Base-by-base conservation (phyloP, 2,888 invertebrate species). In the Asteroscopus sphinx region DNA sequence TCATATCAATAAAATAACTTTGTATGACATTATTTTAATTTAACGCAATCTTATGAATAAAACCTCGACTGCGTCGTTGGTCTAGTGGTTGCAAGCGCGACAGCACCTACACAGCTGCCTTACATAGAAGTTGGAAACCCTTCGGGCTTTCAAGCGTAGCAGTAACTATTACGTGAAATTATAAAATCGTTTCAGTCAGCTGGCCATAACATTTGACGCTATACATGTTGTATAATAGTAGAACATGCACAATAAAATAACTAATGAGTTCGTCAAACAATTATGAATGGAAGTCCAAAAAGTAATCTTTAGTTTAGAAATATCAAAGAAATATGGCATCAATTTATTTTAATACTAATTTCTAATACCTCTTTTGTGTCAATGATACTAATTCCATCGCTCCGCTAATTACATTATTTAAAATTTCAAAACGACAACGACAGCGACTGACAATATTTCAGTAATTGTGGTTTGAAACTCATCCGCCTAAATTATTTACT, bases 111-210 rank as follows among this genome's bases (percentile, higher is more conserved):
- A n/a, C n/a, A n/a, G n/a, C n/a, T 15, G 15, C 11, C n/a, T 28
- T 46, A 59, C n/a, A n/a, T n/a, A n/a, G n/a, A n/a, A n/a, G n/a
- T n/a, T n/a, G n/a, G n/a, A n/a, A n/a, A n/a, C 64, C 68, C 46
- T 64, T 51, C 11, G 33, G 25, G 37, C 15, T 60, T 41, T 44
- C 30, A 47, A 44, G 42, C 68, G 42, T 59, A 33, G 52, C 68
- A 30, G n/a, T n/a, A n/a, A n/a, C n/a, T 59, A 30, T 67, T 59
- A 59, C 36, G 36, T 67, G 16, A 40, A 67, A 36, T 59, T 42
- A 63, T 36, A 30, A 30, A 30, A 66, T 37, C 60, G 67, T 59
- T 28, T 28, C 49, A 59, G 41, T 59, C 49, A 59, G n/a, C n/a
- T 63, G 44, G 33, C 26, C 60, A 63, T 40, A 17, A 16, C 57